Evolutionary conservation across 2,797 vertebrate species (phyloP).

Genomic region (Acanthurus lineatus): DNA sequence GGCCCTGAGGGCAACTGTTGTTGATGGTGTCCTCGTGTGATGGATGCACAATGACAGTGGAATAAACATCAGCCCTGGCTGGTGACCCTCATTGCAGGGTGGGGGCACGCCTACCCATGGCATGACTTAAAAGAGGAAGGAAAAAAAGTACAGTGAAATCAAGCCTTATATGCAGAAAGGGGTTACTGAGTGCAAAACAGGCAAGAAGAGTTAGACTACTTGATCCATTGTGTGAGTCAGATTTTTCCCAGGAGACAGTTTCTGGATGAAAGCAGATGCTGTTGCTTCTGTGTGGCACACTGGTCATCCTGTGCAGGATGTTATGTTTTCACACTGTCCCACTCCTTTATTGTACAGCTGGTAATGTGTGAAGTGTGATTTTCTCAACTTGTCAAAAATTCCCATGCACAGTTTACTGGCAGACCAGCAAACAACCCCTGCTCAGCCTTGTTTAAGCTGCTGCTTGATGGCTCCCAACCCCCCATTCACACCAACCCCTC

Average conservation of each 20-base stretch:
- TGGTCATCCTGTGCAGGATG: constrained; percentile 58
- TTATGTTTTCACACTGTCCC: constrained; percentile 62
- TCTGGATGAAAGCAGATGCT: constrained; percentile 72
- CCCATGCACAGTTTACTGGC: constrained; percentile 61
- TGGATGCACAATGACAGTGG: constrained; percentile 73
- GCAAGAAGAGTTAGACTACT: constrained; percentile 62
- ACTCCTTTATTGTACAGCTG: constrained; percentile 63
- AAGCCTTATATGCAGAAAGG: constrained; percentile 50
- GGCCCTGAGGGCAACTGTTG: constrained; percentile 53
- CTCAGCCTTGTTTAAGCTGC: constrained; percentile 64
- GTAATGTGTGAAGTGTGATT: constrained; percentile 64
- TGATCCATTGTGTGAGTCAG: constrained; percentile 71
- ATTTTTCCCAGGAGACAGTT: constrained; percentile 67
- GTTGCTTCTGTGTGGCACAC: constrained; percentile 1
- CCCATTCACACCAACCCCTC: constrained; percentile 51
- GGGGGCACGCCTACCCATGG: constrained; percentile 57
- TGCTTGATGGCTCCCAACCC: constrained; percentile 59
- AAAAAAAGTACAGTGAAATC: constrained; percentile 53
- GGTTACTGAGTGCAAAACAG: constrained; percentile 72
- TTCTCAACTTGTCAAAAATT: constrained; percentile 71
- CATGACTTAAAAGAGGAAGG: constrained; percentile 59
- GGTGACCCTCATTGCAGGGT: constrained; percentile 66
- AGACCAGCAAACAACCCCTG: constrained; percentile 63
- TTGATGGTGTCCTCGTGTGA: constrained; percentile 61
- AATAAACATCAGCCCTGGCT: constrained; percentile 69